Evolutionary conservation across 1,140 invertebrate species (phyloP).

Genomic region (Panagrolaimus sp.): DNA sequence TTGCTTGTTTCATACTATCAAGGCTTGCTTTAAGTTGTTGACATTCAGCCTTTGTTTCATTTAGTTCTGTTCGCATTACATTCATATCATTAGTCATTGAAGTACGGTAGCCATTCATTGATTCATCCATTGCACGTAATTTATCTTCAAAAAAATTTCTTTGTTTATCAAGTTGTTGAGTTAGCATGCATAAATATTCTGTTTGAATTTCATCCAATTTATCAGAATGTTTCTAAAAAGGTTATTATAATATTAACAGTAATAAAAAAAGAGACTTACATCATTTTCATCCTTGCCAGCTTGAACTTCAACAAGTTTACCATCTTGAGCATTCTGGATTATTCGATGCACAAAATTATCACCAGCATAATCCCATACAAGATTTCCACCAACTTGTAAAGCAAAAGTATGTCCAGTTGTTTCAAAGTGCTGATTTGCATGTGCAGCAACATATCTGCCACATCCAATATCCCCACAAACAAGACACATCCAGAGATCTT

Average conservation of each 20-base stretch:
- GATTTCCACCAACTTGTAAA: slow-evolving; percentile 84
- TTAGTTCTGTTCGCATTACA: slow-evolving; percentile 21
- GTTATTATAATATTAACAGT: background rate
- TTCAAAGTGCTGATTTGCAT: slow-evolving; percentile 78
- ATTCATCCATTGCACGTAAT: slow-evolving; percentile 66
- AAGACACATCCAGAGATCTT: slow-evolving; percentile 94
- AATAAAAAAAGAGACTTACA: slow-evolving; percentile 3
- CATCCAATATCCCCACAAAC: slow-evolving; percentile 98
- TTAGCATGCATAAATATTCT: slow-evolving; percentile 89
- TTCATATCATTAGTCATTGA: slow-evolving; percentile 25
- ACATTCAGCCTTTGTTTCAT: background rate
- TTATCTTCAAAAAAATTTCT: slow-evolving; percentile 83
- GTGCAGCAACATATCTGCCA: slow-evolving; percentile 72
- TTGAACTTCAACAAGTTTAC: slow-evolving; percentile 77
- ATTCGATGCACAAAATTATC: slow-evolving; percentile 96
- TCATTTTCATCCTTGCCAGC: slow-evolving; percentile 18
- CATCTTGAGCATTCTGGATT: slow-evolving; percentile 79
- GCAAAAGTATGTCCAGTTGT: slow-evolving; percentile 93
- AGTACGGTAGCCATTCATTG: slow-evolving; percentile 59
- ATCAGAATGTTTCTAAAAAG: slow-evolving; percentile 63
- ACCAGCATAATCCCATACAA: slow-evolving; percentile 91
- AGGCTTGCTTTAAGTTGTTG: slow-evolving; percentile 35
- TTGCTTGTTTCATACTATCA: slow-evolving; percentile 35
- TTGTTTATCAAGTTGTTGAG: slow-evolving; percentile 89
- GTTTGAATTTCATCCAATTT: slow-evolving; percentile 86